Evolutionary conservation across 2,797 vertebrate species (phyloP), one percentile per base, ranked within the genome.

Genomic region (Chlorospingus flavigularis): DNA sequence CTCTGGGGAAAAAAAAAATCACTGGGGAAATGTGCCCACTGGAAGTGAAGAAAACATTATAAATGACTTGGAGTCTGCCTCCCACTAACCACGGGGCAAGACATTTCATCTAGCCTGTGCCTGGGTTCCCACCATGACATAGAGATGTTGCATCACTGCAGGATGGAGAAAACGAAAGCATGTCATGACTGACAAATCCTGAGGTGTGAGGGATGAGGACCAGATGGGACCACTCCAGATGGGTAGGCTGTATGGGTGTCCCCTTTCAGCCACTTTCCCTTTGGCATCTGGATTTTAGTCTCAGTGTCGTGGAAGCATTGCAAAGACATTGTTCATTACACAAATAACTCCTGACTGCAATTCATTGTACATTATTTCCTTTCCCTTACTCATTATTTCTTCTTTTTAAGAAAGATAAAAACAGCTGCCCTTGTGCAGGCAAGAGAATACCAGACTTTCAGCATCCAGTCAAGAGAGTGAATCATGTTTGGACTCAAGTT

Each of bases 221-320:
- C 92, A 96, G 75, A 93, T 65, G 71, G 74, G 75, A 65, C 55
- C 71, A n/a, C 35, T 89, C 54, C 2, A 6, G 35, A 87, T 42
- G 84, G 30, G 40, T 35, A 87, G 58, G 65, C 43, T 77, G 51
- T 39, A 68, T 0, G 9, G 33, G 81, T 47, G 3, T 86, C 43
- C 31, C 33, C 51, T 95, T 91, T 89, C 81, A 86, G 78, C 76
- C 78, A 83, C 85, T 94, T 96, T 95, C 60, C 54, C 78, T 91
- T 91, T 1, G 3, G 51, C 0, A 0, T 78, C 70, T 81, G 79
- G 78, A 72, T 83, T 94, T 90, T 58, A 77, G 68, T 50, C 68
- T 35, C n/a, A 74, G 54, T 72, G 80, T 75, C 0, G 1, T 51
- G 47, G 62, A 92, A 96, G 65, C 11, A 12, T 61, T 93, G 86